Percentiles rank a stretch among this genome's conserved stretches.
phyloP scores from a whole-genome alignment of 2,888 invertebrate genomes.

The Eupithecia vulgata region DNA sequence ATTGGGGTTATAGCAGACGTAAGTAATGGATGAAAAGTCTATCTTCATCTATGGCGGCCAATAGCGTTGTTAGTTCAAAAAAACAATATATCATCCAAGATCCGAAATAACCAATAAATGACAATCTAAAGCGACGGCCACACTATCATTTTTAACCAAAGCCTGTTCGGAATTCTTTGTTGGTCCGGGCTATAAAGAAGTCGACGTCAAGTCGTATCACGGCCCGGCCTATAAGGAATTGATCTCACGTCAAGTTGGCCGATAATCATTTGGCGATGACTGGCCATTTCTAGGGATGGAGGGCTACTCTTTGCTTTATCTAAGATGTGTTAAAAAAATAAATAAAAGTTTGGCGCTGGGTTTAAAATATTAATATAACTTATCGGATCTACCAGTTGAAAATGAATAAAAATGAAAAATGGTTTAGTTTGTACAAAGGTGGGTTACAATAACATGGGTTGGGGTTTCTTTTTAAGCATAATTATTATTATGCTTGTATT shows the following conservation, averaged over 20 bases:
- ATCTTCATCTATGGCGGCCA: not conserved
- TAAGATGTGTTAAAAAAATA: not conserved
- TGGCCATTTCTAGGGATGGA: slow-evolving; percentile 56
- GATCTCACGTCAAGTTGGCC: slow-evolving; percentile 62
- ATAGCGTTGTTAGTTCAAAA: not conserved
- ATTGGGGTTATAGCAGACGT: too few species aligned
- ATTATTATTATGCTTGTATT: too few species aligned
- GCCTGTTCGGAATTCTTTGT: slow-evolving; percentile 48
- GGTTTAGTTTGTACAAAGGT: too few species aligned
- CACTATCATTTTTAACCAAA: slow-evolving; percentile 18
- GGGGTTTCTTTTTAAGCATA: too few species aligned
- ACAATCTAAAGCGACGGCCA: slow-evolving; percentile 14
- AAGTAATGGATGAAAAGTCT: not conserved
- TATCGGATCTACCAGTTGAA: too few species aligned
- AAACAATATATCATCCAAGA: slow-evolving; percentile 11
- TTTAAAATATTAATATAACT: too few species aligned
- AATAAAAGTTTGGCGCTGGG: not conserved
- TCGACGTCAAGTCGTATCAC: not conserved
- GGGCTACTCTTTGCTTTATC: slow-evolving; percentile 17
- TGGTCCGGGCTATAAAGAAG: slow-evolving; percentile 24
- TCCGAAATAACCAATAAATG: slow-evolving; percentile 19
- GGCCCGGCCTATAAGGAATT: slow-evolving; percentile 50
- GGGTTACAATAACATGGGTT: too few species aligned
- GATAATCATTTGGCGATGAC: slow-evolving; percentile 76
- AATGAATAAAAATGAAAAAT: too few species aligned